Conservation (phyloP, 2,113 vertebrate species). For the Nesoenas mayeri region DNA sequence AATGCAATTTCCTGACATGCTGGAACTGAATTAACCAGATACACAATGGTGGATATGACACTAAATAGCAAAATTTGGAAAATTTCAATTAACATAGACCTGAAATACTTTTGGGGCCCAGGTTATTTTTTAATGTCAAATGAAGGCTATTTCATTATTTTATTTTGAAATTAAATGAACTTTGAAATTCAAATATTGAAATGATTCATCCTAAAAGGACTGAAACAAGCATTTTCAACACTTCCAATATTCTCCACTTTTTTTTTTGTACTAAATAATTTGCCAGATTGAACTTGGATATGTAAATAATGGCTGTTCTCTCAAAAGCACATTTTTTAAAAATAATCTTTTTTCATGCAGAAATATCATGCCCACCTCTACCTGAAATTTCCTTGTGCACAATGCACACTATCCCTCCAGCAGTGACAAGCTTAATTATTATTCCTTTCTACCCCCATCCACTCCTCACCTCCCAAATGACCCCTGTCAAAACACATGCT, state of each 20-base stretch:
- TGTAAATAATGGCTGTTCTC: not conserved
- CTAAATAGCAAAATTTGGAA: not conserved
- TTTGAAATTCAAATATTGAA: not conserved
- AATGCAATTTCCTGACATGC: not conserved
- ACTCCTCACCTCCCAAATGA: not conserved
- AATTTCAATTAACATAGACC: not conserved
- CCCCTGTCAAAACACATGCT: slow-evolving; percentile 23
- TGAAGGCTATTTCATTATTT: not conserved
- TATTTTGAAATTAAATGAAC: not conserved
- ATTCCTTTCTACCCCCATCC: not conserved
- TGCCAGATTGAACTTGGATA: not conserved
- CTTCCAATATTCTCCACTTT: not conserved
- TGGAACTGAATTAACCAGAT: not conserved
- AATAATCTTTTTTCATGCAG: not conserved
- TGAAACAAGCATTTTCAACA: not conserved
- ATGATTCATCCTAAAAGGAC: not conserved
- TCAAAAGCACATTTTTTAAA: not conserved
- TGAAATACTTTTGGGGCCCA: not conserved
- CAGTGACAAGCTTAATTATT: slow-evolving; percentile 49
- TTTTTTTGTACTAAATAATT: not conserved
- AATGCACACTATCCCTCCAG: not conserved
- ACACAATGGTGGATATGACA: not conserved
- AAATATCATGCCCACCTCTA: not conserved
- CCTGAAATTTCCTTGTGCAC: not conserved
- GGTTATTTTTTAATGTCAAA: not conserved